These are phyloP conservation scores for Pangasianodon gigas DNA, from an alignment of 2,113 vertebrate species.

Conservation along the genomic window DNA sequence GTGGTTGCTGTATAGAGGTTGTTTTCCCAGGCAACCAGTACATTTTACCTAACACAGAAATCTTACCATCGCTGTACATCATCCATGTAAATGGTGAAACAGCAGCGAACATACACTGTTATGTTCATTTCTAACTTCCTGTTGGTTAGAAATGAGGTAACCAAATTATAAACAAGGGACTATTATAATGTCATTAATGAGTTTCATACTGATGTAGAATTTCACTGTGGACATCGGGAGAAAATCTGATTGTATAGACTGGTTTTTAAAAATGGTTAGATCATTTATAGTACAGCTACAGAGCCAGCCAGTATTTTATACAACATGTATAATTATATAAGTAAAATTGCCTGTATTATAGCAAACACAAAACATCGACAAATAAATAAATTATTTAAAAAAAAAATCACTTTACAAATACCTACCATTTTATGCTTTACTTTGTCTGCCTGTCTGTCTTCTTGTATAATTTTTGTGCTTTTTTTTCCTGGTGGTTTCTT, in stretches of 20 bases:
- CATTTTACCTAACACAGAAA: background rate
- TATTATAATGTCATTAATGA: conserved; percentile 36
- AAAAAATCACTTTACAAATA: background rate
- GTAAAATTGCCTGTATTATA: background rate
- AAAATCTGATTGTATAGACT: conserved; percentile 1
- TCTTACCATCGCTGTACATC: background rate
- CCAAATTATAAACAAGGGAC: conserved; percentile 21
- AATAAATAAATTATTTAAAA: background rate
- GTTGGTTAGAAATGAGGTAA: conserved; percentile 4
- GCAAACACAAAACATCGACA: background rate
- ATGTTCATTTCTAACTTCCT: conserved; percentile 10
- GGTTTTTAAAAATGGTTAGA: background rate
- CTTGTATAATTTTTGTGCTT: no score
- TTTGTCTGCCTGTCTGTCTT: background rate
- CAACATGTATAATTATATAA: background rate
- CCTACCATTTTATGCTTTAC: background rate
- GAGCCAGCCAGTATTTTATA: background rate
- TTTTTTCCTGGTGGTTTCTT: background rate
- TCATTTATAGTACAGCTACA: background rate
- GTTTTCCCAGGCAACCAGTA: conserved; percentile 15
- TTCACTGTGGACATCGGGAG: background rate
- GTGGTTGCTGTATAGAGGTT: background rate
- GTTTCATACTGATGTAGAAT: conserved; percentile 16
- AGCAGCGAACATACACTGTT: background rate
- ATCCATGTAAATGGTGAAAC: conserved; percentile 20